Evolutionary conservation across 2,113 vertebrate genomes (phyloP).

Genomic region (Fregata magnificens): DNA sequence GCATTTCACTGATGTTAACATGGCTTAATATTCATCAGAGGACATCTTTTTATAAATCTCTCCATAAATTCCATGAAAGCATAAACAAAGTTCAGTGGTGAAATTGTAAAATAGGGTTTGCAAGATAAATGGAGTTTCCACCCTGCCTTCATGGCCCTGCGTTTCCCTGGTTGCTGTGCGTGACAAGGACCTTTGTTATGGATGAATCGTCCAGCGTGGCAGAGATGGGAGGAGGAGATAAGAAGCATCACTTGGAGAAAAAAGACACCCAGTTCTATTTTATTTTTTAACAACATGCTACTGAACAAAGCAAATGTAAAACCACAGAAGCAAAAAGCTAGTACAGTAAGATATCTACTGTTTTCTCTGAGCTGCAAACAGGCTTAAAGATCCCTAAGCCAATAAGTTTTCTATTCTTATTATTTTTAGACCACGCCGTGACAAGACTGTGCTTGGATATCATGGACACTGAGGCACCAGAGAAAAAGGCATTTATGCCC

Average conservation of each 20-base stretch:
- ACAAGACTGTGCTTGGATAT: not conserved
- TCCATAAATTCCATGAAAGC: not conserved
- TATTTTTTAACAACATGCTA: not conserved
- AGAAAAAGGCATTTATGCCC: not conserved
- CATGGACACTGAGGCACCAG: not conserved
- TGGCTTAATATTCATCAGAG: not conserved
- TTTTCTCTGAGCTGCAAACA: not conserved
- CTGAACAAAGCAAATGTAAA: not conserved
- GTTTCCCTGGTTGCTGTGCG: not conserved
- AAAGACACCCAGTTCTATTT: not conserved
- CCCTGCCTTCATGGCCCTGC: rapidly evolving
- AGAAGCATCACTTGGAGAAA: not conserved
- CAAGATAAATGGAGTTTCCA: not conserved
- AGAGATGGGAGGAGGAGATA: not conserved
- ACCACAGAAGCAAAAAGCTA: not conserved
- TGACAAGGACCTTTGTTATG: not conserved
- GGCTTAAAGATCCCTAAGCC: not conserved
- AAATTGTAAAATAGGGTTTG: not conserved
- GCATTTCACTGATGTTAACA: not conserved
- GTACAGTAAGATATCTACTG: not conserved
- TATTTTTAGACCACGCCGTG: not conserved
- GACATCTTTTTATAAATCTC: not conserved
- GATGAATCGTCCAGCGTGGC: not conserved
- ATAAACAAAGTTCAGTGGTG: not conserved
- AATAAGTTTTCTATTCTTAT: not conserved